phyloP scores from a whole-genome alignment of 2,797 vertebrate genomes.

The Coluber constrictor region DNA sequence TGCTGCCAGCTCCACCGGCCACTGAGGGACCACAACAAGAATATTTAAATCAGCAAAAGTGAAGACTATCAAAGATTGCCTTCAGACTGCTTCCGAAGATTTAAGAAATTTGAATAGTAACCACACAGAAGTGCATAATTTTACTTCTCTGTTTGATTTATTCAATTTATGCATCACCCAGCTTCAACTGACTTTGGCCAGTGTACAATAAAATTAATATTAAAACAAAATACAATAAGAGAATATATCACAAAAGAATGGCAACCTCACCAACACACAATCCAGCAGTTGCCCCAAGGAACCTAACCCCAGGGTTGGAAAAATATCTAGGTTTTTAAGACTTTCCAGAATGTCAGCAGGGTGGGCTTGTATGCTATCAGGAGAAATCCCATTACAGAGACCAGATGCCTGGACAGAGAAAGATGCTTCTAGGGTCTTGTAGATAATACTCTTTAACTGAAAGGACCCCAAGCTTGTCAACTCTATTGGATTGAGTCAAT shows the following conservation, averaged over 20 bases:
- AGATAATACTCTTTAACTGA: not conserved
- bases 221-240: not conserved
- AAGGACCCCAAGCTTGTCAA: not conserved
- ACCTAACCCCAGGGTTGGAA: not conserved
- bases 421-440: not conserved
- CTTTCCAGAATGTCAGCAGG: not conserved
- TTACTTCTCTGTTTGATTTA: not conserved
- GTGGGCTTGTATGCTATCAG: not conserved
- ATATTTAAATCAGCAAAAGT: not conserved
- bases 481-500: not conserved
- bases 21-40: too few species aligned
- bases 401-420: not conserved
- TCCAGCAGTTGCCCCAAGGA: not conserved
- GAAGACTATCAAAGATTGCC: not conserved
- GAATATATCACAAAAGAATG: not conserved
- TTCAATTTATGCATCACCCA: not conserved
- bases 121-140: not conserved
- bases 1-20: too few species aligned
- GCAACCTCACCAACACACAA: not conserved
- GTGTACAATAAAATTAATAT: not conserved
- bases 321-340: not conserved
- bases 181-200: not conserved
- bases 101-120: not conserved
- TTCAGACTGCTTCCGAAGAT: not conserved
- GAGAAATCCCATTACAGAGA: not conserved